Evolutionary conservation across 2,797 vertebrate genomes (phyloP), one percentile per base, ranked within the genome.

Genomic region (Danio tinwini): DNA sequence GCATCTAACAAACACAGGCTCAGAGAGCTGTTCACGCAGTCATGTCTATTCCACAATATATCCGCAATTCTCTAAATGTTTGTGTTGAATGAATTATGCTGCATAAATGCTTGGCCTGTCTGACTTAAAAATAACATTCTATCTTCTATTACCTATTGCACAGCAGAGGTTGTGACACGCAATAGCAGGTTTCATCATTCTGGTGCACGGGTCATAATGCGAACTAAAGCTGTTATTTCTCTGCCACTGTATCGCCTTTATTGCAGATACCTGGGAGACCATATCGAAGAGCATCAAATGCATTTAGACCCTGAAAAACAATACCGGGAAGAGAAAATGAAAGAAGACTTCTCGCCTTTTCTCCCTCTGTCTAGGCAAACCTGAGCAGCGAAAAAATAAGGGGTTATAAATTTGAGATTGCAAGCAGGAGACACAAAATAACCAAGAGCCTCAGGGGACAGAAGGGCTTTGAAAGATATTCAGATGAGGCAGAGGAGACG

Each of bases 111-210:
- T 42, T 53, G 44, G 11, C 49, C 62, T 59, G 39, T n/a, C 59
- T 47, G 29, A 13, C 63, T 47, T 44, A 11, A 69, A 58, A 55
- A 44, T 47, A 70, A 76, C 58, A 58, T 74, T 63, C 13, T 56
- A 69, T 63, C 59, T 71, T 52, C 37, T 37, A 65, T 61, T 40
- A 74, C 14, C 50, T 52, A 44, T 72, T 67, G 37, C 47, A 59
- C 42, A 11, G 37, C 39, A 63, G 61, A 74, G 49, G 56, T 79
- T 11, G 7, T 74, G n/a, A 45, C 55, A 78, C 61, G 75, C 69
- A 78, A 68, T 74, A 82, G 78, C 64, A 55, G 56, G 56, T 58
- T 80, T 69, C 58, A 71, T 78, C 47, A 74, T 59, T 72, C 42
- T 65, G 65, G 49, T 63, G 74, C 45, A 55, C 39, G 42, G 29